These are phyloP conservation scores for Leptinotarsa rubiginosa DNA, from an alignment of 2,888 invertebrate genomes.

Conservation along the genomic window DNA sequence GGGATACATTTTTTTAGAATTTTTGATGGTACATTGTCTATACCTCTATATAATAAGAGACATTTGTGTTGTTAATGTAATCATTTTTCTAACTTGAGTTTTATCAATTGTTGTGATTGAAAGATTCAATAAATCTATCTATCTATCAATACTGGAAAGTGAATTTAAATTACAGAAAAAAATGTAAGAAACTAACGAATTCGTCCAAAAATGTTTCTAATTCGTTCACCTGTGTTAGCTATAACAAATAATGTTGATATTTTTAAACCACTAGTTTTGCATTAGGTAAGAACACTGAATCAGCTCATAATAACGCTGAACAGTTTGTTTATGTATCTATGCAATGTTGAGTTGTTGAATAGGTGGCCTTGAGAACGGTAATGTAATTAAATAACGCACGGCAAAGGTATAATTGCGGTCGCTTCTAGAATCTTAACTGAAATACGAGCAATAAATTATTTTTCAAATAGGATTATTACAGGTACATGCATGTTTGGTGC, in stretches of 20 bases:
- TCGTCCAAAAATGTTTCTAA: too few relatives aligned
- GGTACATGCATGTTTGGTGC: conserved; percentile 8
- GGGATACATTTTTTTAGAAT: too few relatives aligned
- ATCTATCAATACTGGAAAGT: too few relatives aligned
- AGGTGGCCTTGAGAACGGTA: conserved; percentile 6
- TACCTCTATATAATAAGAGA: too few relatives aligned
- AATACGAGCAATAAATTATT: conserved; percentile 13
- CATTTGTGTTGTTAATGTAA: too few relatives aligned
- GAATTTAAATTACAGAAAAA: too few relatives aligned
- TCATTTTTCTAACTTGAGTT: too few relatives aligned
- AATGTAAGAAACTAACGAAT: too few relatives aligned
- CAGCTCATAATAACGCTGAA: not conserved
- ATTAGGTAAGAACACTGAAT: not conserved
- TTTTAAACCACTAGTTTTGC: not conserved
- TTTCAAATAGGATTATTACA: not conserved
- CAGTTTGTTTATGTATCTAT: not conserved
- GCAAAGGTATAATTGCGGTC: conserved; percentile 2
- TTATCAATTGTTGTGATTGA: too few relatives aligned
- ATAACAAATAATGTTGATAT: not conserved
- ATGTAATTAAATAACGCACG: conserved; percentile 14
- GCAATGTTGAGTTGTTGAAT: conserved; percentile 3
- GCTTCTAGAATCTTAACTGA: conserved; percentile 6
- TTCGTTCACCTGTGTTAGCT: too few relatives aligned
- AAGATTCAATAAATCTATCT: too few relatives aligned
- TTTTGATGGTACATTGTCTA: too few relatives aligned